Base-by-base conservation (phyloP, 2,888 invertebrate genomes). In the Drosophila formosana region DNA sequence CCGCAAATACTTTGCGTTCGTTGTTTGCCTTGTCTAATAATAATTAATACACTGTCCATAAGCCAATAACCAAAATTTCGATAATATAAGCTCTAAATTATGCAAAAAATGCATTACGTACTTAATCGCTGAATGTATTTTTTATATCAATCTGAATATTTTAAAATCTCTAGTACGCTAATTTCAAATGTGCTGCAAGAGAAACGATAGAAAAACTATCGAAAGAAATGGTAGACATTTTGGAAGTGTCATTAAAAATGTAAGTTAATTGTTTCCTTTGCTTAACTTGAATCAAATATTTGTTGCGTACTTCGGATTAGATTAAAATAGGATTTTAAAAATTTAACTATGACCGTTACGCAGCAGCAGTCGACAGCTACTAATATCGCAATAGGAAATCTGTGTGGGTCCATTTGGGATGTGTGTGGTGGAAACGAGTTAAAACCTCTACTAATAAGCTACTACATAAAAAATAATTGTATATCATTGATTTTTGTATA, bases 91-190 rank as follows among this genome's bases (percentile, higher is more conserved):
- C 82, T 75, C 82, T 80, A 77, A 77, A 74, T 55, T 49, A 72
- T 73, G 80, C 74, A 86, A 82, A 85, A 85, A 86, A 71, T 69
- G 81, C 78, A 83, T 62, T 75, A 68, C 69, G 56, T 78, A 74
- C 69, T 46, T 60, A 78, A 58, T 55, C 23, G 26, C 56, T 66
- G 66, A 62, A 66, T 77, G 41, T 53, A 47, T 55, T 55, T 37
- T 45, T 46, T n/a, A 49, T 32, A 4, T 55, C 58, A 18, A 28
- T 52, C 8, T 61, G n/a, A 11, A 28, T 32, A 37, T 6, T 28
- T 26, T 26, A 18, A 73, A 65, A 72, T 34, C 28, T n/a, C 11
- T 13, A 11, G 53, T 18, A 30, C 34, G 28, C 46, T 28, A 41
- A 18, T 18, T 28, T 47, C 9, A 41, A 61, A 46, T 37, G 51